These are phyloP conservation scores for Drosophila teissieri DNA, from an alignment of 1,140 invertebrate species.

Conservation along the genomic window DNA sequence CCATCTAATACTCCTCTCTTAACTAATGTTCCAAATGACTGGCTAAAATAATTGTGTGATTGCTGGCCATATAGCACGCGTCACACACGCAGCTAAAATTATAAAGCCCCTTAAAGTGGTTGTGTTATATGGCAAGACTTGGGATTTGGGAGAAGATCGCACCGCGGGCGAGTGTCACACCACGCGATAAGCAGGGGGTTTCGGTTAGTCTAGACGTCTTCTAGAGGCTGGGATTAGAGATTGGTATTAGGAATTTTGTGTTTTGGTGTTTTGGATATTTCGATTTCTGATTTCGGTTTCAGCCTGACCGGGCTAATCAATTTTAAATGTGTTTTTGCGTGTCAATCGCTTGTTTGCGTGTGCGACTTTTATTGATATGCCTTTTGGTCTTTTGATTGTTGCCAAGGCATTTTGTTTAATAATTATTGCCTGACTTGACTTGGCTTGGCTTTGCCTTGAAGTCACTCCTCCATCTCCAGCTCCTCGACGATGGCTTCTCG, in stretches of 20 bases:
- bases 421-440: conserved; percentile 66
- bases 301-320: conserved; percentile 72
- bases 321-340: conserved; percentile 83
- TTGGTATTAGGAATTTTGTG: conserved; percentile 9
- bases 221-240: conserved; percentile 24
- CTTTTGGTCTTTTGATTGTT: conserved; percentile 56
- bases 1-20: conserved; percentile 40
- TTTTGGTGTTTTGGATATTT: conserved; percentile 4
- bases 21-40: conserved; percentile 66
- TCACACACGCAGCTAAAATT: conserved; percentile 41
- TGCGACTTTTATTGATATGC: conserved; percentile 79
- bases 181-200: conserved; percentile 30
- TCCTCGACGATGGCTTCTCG: neutral
- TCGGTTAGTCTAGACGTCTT: conserved; percentile 63
- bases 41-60: conserved; percentile 57
- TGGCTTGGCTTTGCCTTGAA: conserved; percentile 59
- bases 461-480: conserved; percentile 18
- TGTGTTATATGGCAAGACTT: neutral
- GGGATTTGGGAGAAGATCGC: conserved; percentile 3
- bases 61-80: conserved; percentile 67
- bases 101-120: neutral
- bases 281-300: conserved; percentile 25
- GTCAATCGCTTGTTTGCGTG: conserved; percentile 83
- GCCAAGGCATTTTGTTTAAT: conserved; percentile 62
- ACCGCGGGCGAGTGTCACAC: conserved; percentile 69